Conservation (phyloP, 2,113 vertebrate genomes). For the Leptobrachium leishanense region DNA sequence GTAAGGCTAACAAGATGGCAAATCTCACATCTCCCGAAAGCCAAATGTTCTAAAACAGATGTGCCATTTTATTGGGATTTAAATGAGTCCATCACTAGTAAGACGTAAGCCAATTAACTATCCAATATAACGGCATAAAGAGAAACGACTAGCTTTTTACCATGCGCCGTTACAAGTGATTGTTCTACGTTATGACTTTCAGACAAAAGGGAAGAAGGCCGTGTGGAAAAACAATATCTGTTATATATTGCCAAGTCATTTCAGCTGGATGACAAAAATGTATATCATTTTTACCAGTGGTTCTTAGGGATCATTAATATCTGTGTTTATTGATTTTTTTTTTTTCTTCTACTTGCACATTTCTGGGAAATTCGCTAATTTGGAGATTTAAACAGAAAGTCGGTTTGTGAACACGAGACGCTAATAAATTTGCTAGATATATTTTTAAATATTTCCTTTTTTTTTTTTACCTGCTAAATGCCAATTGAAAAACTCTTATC, state of each 20-base stretch:
- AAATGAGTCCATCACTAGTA: slow-evolving; percentile 45
- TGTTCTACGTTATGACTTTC: slow-evolving; percentile 36
- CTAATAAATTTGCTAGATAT: slow-evolving; percentile 25
- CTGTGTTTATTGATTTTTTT: slow-evolving; percentile 43
- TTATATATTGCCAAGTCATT: slow-evolving; percentile 44
- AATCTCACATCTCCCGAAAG: background rate
- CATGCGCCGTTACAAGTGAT: slow-evolving; percentile 23
- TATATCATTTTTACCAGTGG: slow-evolving; percentile 45
- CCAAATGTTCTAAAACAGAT: slow-evolving; percentile 42
- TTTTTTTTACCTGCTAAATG: slow-evolving; percentile 8
- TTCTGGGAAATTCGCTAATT: slow-evolving; percentile 48
- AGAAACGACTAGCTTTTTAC: slow-evolving; percentile 36
- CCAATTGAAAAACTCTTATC: slow-evolving; percentile 21
- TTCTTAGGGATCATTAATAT: slow-evolving; percentile 48
- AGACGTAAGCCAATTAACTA: slow-evolving; percentile 41
- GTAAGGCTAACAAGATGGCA: slow-evolving; percentile 30
- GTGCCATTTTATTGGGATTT: slow-evolving; percentile 39
- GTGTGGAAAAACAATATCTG: slow-evolving; percentile 22
- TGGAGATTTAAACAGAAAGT: slow-evolving; percentile 45
- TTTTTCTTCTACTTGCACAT: slow-evolving; percentile 20
- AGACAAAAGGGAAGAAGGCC: slow-evolving; percentile 27
- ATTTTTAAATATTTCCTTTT: slow-evolving; percentile 5
- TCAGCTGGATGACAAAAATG: slow-evolving; percentile 13
- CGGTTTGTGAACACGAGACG: slow-evolving; percentile 38
- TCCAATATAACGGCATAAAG: slow-evolving; percentile 42